Percentiles rank a stretch among this genome's conserved stretches.
phyloP scores from a whole-genome alignment of 2,888 invertebrate genomes.

The Drymonia ruficornis region DNA sequence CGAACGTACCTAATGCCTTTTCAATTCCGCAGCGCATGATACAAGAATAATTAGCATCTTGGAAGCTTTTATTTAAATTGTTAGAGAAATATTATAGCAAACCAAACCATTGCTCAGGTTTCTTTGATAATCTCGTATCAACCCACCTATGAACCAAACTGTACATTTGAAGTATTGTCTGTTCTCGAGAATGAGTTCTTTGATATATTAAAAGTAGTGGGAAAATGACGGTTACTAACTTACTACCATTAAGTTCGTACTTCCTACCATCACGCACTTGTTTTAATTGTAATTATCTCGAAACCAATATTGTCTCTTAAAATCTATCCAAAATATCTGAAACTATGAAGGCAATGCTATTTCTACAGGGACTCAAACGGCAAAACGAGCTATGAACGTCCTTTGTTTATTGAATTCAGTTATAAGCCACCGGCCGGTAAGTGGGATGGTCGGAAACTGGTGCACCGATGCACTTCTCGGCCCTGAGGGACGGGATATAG shows the following conservation, averaged over 20 bases:
- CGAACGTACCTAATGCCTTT: slow-evolving; percentile 20
- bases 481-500: not conserved
- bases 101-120: too few species aligned
- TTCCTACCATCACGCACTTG: too few species aligned
- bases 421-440: slow-evolving; percentile 10
- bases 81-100: too few species aligned
- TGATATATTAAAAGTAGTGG: too few species aligned
- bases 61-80: not conserved
- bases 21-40: slow-evolving; percentile 7
- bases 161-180: too few species aligned
- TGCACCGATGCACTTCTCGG: not conserved
- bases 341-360: not conserved
- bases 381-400: slow-evolving; percentile 6
- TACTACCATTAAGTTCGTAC: too few species aligned
- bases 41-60: not conserved
- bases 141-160: too few species aligned
- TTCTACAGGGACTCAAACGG: slow-evolving; percentile 3
- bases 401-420: slow-evolving; percentile 15
- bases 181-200: too few species aligned
- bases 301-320: not conserved
- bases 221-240: too few species aligned
- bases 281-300: too few species aligned
- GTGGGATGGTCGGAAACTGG: slow-evolving; percentile 5
- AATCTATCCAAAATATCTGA: not conserved
- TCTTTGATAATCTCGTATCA: too few species aligned